phyloP scores from a whole-genome alignment of 2,113 vertebrate species.

The Grallaria varia region DNA sequence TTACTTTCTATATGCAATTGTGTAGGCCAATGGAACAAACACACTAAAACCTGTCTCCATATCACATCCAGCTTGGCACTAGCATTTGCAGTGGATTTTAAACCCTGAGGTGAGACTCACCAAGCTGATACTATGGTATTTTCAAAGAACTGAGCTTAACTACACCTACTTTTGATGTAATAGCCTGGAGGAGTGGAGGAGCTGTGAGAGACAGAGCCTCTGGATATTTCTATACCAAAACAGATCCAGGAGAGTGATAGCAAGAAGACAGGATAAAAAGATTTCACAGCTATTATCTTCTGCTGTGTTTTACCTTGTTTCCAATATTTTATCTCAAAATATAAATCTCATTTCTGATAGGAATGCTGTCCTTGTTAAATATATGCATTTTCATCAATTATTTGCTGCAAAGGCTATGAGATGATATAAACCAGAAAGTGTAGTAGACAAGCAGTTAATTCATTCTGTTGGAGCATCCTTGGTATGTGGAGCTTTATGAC shows the following conservation, averaged over 20 bases:
- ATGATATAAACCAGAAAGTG: not conserved
- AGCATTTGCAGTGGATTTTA: not conserved
- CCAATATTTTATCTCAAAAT: not conserved
- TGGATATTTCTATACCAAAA: constrained; percentile 1
- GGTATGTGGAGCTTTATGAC: not conserved
- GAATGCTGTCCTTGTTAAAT: not conserved
- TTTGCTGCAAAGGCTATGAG: not conserved
- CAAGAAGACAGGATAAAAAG: not conserved
- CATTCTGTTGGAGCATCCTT: not conserved
- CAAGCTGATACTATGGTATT: not conserved
- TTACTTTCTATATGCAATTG: not conserved
- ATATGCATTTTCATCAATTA: not conserved
- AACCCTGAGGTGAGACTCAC: not conserved
- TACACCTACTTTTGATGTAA: not conserved
- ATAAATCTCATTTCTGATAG: not conserved
- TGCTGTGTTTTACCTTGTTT: not conserved
- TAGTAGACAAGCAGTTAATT: not conserved
- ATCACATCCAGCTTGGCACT: not conserved
- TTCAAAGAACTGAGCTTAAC: not conserved
- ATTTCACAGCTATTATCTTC: not conserved
- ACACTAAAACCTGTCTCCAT: not conserved
- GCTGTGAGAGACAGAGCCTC: not conserved
- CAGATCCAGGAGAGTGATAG: not conserved
- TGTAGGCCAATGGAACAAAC: not conserved
- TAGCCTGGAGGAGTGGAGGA: not conserved